Base-by-base conservation (phyloP, 2,888 invertebrate species). In the Pterobdella sp. region DNA sequence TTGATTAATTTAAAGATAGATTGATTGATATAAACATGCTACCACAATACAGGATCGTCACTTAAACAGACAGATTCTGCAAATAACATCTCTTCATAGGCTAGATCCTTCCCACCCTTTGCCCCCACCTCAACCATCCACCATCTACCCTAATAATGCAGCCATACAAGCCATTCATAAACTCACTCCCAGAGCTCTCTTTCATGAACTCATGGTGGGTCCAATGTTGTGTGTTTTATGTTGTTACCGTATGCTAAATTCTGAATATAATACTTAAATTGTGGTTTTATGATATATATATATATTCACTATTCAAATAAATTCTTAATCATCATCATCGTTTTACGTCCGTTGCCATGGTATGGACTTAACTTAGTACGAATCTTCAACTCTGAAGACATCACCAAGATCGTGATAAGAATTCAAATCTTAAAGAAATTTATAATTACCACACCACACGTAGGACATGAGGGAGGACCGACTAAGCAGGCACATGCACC, bases 401-500 rank as follows among this genome's bases (percentile, higher is more conserved):
- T 42, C 49, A 42, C 49, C 49, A 42, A 7, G 22, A 42, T 42
- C 49, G 22, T 42, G 10, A 42, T 42, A 7, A 42, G 7, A 7
- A 42, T 42, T 22, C 22, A 7, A 7, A 42, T 42, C 49, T 14
- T 42, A 7, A 42, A 14, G 10, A 42, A 14, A 7, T 14, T 42
- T 22, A 42, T 42, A 14, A 42, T 42, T 22, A 42, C 22, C 49
- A 42, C 49, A 42, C 22, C 49, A 42, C 56, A 22, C 63, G 31
- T n/a, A 94, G 93, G 96, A 97, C 84, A 94, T 94, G 84, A 93
- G 94, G 84, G 97, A 98, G 86, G 97, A 97, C 64, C 97, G 97
- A 66, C 95, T 98, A 66, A 97, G 98, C 72, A 97, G 97, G 87
- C 97, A 97, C 85, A 95, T 98, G 84, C 89, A 98, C 77, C 87